Base-by-base conservation (phyloP, 2,888 invertebrate species). In the Lepidonotus clava region DNA sequence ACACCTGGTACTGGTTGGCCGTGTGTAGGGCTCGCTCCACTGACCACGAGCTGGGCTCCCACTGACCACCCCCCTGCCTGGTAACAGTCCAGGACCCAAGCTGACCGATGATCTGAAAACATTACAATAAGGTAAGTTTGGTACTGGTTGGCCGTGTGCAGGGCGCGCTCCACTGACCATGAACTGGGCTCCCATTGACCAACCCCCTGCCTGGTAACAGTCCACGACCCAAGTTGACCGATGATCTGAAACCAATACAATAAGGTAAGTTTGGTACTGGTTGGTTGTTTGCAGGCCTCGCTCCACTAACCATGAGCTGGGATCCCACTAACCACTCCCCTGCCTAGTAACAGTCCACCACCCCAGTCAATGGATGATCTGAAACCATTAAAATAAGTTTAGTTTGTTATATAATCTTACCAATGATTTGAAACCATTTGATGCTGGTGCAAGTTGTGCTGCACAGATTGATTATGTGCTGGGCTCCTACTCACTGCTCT, bases 1-100 rank as follows among this genome's bases (percentile, higher is more conserved):
- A 80, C 8, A 80, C 80, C 28, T 80, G 80, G 34, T 80, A 32
- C 51, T 80, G 80, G 34, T 80, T 80, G 28, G 80, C 80, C 24
- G 28, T 24, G 80, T n/a, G 46, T 6, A 80, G 51, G 24, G 80
- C 80, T 6, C 28, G 46, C 24, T 80, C 80, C 51, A 80, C 5
- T 28, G 28, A 28, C 80, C 80, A 80, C 80, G 80, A 32, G 24
- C 1, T 46, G 14, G 14, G 24, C 24, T 80, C 80, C 80, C 80
- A 80, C 21, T 41, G 80, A 11, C 80, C 80, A 51, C 46, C n/a
- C 14, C 51, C 21, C 14, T 18, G 24, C 46, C 46, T 11, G 1
- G 46, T 41, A 5, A 80, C 80, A 8, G 51, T 51, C 80, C 80
- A 80, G 5, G 80, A 80, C 18, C 80, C 80, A 18, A 80, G 46